These are phyloP conservation scores for Heliconius nattereri DNA, from an alignment of 1,140 invertebrate species.

Conservation along the genomic window DNA sequence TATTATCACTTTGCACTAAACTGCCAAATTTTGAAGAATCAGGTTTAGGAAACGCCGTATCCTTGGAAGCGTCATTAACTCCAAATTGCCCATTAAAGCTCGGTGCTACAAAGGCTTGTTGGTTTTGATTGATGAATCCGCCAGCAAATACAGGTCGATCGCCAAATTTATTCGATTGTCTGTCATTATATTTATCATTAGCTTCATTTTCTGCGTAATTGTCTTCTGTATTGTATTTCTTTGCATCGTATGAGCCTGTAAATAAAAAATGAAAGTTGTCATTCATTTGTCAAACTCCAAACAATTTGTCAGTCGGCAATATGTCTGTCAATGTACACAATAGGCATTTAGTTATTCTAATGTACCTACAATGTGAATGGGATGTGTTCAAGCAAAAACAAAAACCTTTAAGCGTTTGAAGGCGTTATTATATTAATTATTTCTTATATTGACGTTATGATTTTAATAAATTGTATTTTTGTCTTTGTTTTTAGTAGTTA, in stretches of 20 bases:
- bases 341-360: constrained; percentile 38
- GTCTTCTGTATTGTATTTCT: constrained; percentile 69
- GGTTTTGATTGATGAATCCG: constrained; percentile 59
- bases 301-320: constrained; percentile 54
- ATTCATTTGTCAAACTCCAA: constrained; percentile 63
- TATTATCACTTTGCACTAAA: constrained; percentile 24
- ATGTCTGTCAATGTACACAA: constrained; percentile 64
- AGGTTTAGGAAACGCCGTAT: constrained; percentile 11
- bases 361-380: neutral
- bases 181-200: constrained; percentile 52
- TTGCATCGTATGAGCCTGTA: constrained; percentile 74
- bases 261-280: constrained; percentile 77
- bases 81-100: constrained; percentile 41
- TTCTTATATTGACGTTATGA: neutral
- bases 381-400: neutral
- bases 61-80: constrained; percentile 11
- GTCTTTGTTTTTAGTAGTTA: no score
- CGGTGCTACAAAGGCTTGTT: constrained; percentile 44
- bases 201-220: constrained; percentile 59
- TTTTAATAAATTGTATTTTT: neutral
- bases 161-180: constrained; percentile 50
- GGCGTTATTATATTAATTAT: neutral
- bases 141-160: constrained; percentile 49
- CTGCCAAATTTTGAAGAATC: constrained; percentile 21
- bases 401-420: neutral